Percentiles rank a stretch among this genome's conserved stretches.
phyloP scores from a whole-genome alignment of 2,113 vertebrate species.

The Ahaetulla prasina region DNA sequence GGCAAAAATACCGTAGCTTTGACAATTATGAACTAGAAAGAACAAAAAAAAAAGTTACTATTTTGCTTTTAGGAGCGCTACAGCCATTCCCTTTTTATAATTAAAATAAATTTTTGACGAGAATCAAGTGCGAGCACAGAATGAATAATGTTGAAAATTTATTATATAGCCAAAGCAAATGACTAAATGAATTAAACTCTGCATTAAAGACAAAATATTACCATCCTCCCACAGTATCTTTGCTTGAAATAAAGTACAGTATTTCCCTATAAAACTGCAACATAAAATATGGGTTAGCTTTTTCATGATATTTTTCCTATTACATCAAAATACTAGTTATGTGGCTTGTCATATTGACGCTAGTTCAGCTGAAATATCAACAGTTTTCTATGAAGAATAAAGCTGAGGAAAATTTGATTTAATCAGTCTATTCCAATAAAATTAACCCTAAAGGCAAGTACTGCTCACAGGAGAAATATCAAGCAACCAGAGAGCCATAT shows the following conservation, averaged over 20 bases:
- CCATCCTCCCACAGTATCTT: background rate
- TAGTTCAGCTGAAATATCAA: background rate
- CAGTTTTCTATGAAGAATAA: background rate
- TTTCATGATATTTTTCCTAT: background rate
- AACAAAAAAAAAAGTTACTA: slow-evolving; percentile 48
- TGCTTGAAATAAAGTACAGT: background rate
- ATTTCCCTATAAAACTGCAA: background rate
- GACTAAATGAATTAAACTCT: background rate
- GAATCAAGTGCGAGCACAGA: background rate
- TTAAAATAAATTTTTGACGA: background rate
- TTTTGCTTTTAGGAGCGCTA: slow-evolving; percentile 56
- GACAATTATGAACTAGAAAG: slow-evolving; percentile 22
- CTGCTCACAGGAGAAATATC: background rate
- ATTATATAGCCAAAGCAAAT: background rate
- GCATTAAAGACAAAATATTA: background rate
- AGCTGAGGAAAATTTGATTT: background rate
- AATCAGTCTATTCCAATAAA: background rate
- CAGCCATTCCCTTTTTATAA: slow-evolving; percentile 17
- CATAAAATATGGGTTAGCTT: background rate
- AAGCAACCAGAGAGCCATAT: background rate
- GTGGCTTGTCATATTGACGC: background rate
- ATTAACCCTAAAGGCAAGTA: background rate
- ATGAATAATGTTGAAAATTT: background rate
- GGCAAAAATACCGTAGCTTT: slow-evolving; percentile 45
- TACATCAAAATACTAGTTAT: background rate